A percentile compares a stretch with the other conserved stretches of the same genome.
Evolutionary conservation across 2,888 invertebrate genomes (phyloP).

Genomic region (Onchidella celtica): DNA sequence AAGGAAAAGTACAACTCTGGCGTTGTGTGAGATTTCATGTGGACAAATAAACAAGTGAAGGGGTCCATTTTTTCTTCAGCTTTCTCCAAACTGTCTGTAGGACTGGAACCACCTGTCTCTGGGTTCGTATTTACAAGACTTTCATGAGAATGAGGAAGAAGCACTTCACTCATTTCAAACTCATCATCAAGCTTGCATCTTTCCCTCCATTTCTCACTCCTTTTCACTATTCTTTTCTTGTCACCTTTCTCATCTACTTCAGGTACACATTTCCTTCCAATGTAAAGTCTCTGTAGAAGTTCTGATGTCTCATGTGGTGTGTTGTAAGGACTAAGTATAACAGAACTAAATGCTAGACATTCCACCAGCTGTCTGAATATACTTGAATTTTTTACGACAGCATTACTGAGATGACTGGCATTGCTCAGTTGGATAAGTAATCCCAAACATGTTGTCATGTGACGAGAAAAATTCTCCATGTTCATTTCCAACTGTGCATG

Average conservation of each 20-base stretch:
- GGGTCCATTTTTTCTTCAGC: not conserved
- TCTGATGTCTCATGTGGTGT: not conserved
- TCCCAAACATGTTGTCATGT: not conserved
- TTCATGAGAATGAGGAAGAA: not conserved
- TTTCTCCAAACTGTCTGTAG: not conserved
- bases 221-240: not conserved
- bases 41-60: not conserved
- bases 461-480: not conserved
- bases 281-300: not conserved
- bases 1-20: not conserved
- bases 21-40: not conserved
- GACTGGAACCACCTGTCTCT: not conserved
- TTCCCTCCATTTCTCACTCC: not conserved
- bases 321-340: slow-evolving; percentile 19
- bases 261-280: not conserved
- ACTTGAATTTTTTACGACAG: not conserved
- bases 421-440: not conserved
- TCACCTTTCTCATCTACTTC: not conserved
- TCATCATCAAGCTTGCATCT: not conserved
- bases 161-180: not conserved
- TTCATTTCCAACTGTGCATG: not conserved
- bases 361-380: slow-evolving; percentile 19
- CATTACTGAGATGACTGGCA: not conserved
- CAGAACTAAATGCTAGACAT: not conserved
- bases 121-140: too few species aligned